Evolutionary conservation across 1,140 invertebrate genomes (phyloP), one percentile per base, ranked within the genome.

Genomic region (Heliconius eleuchia): DNA sequence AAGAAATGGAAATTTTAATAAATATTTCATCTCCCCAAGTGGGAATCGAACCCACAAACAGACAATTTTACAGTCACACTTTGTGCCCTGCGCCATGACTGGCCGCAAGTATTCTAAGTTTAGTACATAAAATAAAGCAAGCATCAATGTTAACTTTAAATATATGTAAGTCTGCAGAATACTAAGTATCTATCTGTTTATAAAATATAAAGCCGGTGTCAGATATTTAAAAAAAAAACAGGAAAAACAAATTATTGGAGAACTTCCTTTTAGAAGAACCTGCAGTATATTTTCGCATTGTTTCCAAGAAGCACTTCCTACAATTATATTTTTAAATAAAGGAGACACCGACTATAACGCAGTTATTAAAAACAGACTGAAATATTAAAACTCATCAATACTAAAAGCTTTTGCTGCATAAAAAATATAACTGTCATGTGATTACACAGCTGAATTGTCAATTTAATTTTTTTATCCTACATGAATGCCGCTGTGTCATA

Each of bases 321-420:
- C 60, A 66, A 30, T 27, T 66, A 66, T 66, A 30, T 30, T 66
- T 66, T 27, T 9, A 66, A 66, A 66, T 66, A 66, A 66, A 66
- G 27, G 60, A 66, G 60, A 66, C 60, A 66, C 60, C 27, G 60
- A 30, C 60, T 30, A 66, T 66, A 66, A 66, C 60, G 13, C 27
- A 5, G 27, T 66, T 66, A 66, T 66, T 66, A 66, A 66, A 66
- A 66, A 66, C 60, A 16, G 60, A 27, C 60, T 66, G 27, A 66
- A 66, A 66, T 66, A 66, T 66, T 30, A 66, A 66, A 66, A 27
- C 60, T 66, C 60, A 66, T 66, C 60, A 66, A 66, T 66, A 66
- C 60, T 66, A 66, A 66, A 66, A 66, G 60, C 60, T 66, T 66
- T 66, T 66, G 60, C 60, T 30, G 60, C 60, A 66, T 66, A 66